Conservation (phyloP, 2,888 invertebrate species). For the Acrobeloides nanus region DNA sequence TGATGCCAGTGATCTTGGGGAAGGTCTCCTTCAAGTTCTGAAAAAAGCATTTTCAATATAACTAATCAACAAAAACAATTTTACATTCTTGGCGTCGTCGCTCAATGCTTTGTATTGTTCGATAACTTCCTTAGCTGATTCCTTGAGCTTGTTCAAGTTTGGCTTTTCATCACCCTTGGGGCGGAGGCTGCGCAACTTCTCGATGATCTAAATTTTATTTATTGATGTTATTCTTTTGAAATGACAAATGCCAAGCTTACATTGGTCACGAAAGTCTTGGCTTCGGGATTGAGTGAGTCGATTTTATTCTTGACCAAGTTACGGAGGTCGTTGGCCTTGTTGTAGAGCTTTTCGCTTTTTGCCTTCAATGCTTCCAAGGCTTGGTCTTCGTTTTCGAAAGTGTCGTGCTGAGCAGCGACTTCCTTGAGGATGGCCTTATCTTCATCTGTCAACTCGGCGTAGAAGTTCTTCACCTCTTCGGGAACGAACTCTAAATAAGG, state of each 20-base stretch:
- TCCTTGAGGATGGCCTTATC: constrained; percentile 46
- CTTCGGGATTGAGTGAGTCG: constrained; percentile 37
- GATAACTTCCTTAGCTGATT: constrained; percentile 24
- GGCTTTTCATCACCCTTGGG: constrained; percentile 43
- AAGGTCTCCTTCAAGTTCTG: constrained; percentile 33
- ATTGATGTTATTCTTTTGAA: constrained; percentile 1
- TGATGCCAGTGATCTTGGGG: constrained; percentile 46
- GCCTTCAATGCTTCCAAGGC: constrained; percentile 43
- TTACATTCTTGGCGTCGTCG: constrained; percentile 42
- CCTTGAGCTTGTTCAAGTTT: constrained; percentile 34
- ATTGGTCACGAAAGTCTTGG: constrained; percentile 42
- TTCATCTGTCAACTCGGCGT: constrained; percentile 42
- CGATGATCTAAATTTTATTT: constrained; percentile 26
- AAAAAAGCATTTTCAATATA: no score
- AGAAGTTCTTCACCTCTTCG: constrained; percentile 44
- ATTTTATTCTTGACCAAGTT: constrained; percentile 32
- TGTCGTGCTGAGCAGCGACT: constrained; percentile 34
- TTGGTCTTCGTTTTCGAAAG: constrained; percentile 30
- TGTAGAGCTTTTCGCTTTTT: constrained; percentile 33
- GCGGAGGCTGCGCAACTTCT: constrained; percentile 39
- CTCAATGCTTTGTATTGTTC: constrained; percentile 35
- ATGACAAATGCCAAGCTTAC: constrained; percentile 13
- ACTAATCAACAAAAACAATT: no score
- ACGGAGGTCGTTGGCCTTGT: constrained; percentile 24
- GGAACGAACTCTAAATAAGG: constrained; percentile 37